Evolutionary conservation across 1,140 invertebrate genomes (phyloP).

Genomic region (Aphaenogaster ashmeadi): DNA sequence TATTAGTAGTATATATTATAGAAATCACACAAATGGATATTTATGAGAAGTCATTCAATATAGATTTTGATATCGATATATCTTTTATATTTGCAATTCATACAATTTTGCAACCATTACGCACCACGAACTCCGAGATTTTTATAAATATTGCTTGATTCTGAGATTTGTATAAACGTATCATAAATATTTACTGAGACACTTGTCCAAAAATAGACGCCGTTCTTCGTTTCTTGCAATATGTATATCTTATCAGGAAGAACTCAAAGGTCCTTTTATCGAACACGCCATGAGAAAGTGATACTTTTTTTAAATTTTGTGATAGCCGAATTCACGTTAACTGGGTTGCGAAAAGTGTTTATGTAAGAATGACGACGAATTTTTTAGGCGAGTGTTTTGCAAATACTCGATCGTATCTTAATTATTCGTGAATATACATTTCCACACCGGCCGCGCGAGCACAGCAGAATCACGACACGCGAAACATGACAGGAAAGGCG

Average conservation of each 20-base stretch:
- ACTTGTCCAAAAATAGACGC: background rate
- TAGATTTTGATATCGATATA: background rate
- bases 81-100: constrained; percentile 6
- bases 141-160: background rate
- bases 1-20: background rate
- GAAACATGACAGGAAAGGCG: background rate
- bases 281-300: constrained; percentile 2
- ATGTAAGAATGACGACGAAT: background rate
- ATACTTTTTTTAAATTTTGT: background rate
- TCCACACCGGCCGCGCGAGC: background rate
- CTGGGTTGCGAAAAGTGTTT: background rate
- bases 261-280: constrained; percentile 1
- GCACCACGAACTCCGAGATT: background rate
- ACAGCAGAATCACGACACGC: background rate
- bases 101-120: background rate
- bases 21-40: background rate
- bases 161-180: background rate
- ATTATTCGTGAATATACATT: background rate
- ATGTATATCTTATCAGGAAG: background rate
- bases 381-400: background rate
- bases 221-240: background rate
- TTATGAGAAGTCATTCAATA: background rate
- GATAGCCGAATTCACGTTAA: background rate
- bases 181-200: background rate
- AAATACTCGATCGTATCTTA: background rate